Evolutionary conservation across 2,113 vertebrate genomes (phyloP).

Genomic region (Nematolebias whitei): DNA sequence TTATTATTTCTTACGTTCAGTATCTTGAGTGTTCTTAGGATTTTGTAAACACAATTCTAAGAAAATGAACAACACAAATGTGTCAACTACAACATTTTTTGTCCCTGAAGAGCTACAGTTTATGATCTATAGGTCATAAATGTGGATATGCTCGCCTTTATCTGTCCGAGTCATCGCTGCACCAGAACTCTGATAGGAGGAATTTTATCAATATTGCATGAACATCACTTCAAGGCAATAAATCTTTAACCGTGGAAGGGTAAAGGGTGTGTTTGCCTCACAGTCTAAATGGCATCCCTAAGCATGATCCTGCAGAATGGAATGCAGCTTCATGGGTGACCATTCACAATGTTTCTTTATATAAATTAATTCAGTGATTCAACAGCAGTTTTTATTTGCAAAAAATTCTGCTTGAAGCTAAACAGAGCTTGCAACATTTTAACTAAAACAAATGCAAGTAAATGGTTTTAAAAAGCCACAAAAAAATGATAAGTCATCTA

Average conservation of each 20-base stretch:
- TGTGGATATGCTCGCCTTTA: neutral
- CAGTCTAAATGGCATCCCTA: neutral
- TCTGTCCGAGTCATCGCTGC: neutral
- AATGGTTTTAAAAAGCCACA: no score
- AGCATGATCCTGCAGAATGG: neutral
- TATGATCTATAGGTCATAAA: neutral
- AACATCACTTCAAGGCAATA: neutral
- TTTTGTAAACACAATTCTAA: no score
- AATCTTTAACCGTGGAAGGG: neutral
- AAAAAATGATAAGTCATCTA: no score
- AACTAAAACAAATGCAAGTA: no score
- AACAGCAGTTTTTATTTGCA: neutral
- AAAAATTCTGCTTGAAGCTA: no score
- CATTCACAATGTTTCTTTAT: neutral
- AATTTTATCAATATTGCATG: constrained; percentile 1
- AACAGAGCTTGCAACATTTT: no score
- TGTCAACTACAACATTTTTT: no score
- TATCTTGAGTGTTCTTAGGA: no score
- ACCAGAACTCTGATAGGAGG: neutral
- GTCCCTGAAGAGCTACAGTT: neutral
- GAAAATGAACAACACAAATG: no score
- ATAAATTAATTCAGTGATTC: neutral
- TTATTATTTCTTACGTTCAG: no score
- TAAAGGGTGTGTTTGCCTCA: neutral
- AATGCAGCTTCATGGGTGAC: neutral